A percentile compares a stretch with the other conserved stretches of the same genome.
Conservation (phyloP, 1,140 invertebrate genomes). For the Zaprionus africanus region DNA sequence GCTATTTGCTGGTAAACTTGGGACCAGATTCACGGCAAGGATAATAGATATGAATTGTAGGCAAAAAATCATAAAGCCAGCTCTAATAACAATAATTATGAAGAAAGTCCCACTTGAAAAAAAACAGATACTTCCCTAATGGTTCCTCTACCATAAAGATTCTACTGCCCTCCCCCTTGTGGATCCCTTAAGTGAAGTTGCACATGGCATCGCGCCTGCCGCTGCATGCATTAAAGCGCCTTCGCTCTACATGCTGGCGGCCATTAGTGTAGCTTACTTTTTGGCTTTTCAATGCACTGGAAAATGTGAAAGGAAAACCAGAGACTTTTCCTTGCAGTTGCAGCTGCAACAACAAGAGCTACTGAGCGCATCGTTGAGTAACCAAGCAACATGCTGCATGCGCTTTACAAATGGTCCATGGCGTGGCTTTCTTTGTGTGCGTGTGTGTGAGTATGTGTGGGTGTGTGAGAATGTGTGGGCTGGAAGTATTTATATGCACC, state of each 20-base stretch:
- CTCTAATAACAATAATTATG: too few relatives aligned
- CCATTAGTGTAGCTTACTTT: constrained; percentile 5
- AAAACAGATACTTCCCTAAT: not conserved
- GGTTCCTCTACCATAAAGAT: not conserved
- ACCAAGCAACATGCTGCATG: constrained; percentile 1
- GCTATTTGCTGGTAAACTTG: too few relatives aligned
- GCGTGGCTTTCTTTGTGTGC: not conserved
- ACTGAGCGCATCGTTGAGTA: constrained; percentile 4
- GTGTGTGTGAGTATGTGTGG: not conserved
- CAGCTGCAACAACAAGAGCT: not conserved
- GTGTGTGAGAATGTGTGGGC: not conserved
- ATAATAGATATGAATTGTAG: too few relatives aligned
- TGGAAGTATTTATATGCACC: not conserved
- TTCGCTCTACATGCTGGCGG: not conserved
- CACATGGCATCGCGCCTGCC: not conserved
- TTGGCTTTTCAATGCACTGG: not conserved
- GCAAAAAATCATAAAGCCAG: too few relatives aligned
- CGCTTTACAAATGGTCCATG: not conserved
- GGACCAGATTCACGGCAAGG: too few relatives aligned
- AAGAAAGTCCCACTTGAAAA: too few relatives aligned
- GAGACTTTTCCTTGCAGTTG: not conserved
- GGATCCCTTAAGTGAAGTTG: not conserved
- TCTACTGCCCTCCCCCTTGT: not conserved
- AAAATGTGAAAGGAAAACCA: not conserved
- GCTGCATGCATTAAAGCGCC: not conserved